These are phyloP conservation scores for Cryptosula pallasiana DNA, from an alignment of 2,888 invertebrate genomes.

Conservation along the genomic window DNA sequence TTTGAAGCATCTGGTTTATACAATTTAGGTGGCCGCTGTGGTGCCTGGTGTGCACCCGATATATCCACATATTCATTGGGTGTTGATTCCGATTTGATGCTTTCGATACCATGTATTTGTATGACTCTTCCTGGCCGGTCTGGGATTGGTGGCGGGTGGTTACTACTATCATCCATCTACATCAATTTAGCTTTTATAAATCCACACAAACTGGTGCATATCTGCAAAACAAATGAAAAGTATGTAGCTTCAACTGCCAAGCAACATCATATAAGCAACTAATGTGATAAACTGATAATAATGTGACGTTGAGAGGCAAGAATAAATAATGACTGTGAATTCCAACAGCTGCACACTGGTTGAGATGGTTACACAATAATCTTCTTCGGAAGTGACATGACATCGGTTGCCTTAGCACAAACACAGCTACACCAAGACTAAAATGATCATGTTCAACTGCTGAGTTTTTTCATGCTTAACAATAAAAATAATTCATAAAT, in stretches of 20 bases:
- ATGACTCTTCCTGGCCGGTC: neutral
- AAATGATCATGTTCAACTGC: no score
- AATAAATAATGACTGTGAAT: conserved; percentile 1
- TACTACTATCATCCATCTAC: conserved; percentile 9
- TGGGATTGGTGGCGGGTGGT: neutral
- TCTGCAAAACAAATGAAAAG: neutral
- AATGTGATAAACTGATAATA: neutral
- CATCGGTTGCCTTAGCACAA: no score
- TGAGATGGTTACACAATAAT: conserved; percentile 17
- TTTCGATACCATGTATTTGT: neutral
- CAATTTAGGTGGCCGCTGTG: conserved; percentile 9
- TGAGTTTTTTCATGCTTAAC: no score
- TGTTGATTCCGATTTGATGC: neutral
- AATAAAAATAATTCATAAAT: no score
- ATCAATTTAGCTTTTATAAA: neutral
- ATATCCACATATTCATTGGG: conserved; percentile 22
- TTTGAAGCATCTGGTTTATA: neutral
- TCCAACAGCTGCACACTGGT: neutral
- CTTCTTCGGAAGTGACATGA: neutral
- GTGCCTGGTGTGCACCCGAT: neutral
- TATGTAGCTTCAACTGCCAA: neutral
- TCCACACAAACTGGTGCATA: neutral
- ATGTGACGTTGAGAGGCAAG: neutral
- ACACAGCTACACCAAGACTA: no score
- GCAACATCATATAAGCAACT: neutral